Evolutionary conservation across 2,888 invertebrate species (phyloP).

Genomic region (Aleiodes alternator): DNA sequence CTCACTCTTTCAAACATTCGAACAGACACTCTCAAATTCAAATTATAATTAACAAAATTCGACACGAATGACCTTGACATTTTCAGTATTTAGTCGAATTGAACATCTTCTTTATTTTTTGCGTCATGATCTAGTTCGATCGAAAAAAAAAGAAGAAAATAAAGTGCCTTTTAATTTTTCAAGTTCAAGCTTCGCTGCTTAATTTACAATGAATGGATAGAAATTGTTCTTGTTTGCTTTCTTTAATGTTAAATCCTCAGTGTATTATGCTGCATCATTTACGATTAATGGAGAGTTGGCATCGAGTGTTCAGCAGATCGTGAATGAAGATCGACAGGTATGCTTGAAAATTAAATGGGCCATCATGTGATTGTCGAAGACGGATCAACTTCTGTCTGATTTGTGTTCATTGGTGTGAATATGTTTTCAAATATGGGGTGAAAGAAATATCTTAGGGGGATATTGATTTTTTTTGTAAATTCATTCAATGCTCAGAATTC

Average conservation of each 20-base stretch:
- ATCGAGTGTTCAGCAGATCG: constrained; percentile 63
- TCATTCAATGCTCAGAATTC: constrained; percentile 4
- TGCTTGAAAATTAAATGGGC: constrained; percentile 64
- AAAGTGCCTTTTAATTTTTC: too few species aligned
- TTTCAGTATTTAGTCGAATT: too few species aligned
- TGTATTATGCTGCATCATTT: constrained; percentile 67
- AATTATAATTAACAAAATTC: too few species aligned
- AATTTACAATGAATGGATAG: too few species aligned
- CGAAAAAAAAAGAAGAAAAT: too few species aligned
- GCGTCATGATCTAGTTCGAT: too few species aligned
- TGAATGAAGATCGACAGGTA: constrained; percentile 52
- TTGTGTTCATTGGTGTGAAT: constrained; percentile 59
- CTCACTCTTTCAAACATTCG: too few species aligned
- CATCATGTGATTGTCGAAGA: constrained; percentile 55
- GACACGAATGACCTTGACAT: too few species aligned
- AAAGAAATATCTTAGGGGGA: constrained; percentile 27
- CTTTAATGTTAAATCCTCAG: neutral
- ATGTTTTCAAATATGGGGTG: constrained; percentile 43
- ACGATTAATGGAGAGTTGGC: constrained; percentile 64
- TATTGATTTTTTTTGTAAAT: constrained; percentile 41
- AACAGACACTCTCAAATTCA: neutral
- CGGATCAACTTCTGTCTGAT: constrained; percentile 68
- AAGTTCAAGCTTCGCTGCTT: too few species aligned
- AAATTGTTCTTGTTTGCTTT: neutral
- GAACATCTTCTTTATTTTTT: too few species aligned